Evolutionary conservation across 1,140 invertebrate genomes (phyloP).

Genomic region (Anoplophora glabripennis): DNA sequence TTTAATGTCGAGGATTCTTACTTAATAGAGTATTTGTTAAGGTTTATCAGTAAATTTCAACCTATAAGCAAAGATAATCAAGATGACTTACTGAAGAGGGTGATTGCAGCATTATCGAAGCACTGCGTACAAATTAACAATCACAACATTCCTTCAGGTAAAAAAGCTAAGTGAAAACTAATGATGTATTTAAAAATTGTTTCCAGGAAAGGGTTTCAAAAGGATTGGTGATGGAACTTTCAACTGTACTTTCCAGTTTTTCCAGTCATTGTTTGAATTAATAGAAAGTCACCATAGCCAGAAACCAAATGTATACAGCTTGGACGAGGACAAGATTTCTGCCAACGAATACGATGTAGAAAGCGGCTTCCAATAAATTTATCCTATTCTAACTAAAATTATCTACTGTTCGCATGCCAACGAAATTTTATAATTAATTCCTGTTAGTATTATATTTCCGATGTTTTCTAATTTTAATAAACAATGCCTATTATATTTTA

Average conservation of each 20-base stretch:
- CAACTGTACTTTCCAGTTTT: conserved; percentile 35
- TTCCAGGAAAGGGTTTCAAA: conserved; percentile 41
- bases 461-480: too few species aligned
- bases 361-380: conserved; percentile 26
- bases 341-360: conserved; percentile 29
- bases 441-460: too few species aligned
- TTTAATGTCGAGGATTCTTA: conserved; percentile 38
- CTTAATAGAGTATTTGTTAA: conserved; percentile 52
- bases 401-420: too few species aligned
- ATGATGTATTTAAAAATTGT: conserved; percentile 18
- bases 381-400: too few species aligned
- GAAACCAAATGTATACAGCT: conserved; percentile 4
- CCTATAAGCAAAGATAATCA: conserved; percentile 55
- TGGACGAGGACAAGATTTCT: conserved; percentile 16
- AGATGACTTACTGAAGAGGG: conserved; percentile 58
- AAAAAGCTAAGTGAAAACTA: conserved; percentile 1
- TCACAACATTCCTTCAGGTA: conserved; percentile 53
- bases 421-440: too few species aligned
- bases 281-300: conserved; percentile 33
- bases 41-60: conserved; percentile 53
- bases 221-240: conserved; percentile 43
- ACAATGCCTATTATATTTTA: too few species aligned
- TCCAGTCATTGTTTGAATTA: conserved; percentile 31
- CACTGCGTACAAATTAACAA: conserved; percentile 59
- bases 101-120: conserved; percentile 64